Evolutionary conservation across 2,888 invertebrate genomes (phyloP).

Genomic region (Papilio elwesi): DNA sequence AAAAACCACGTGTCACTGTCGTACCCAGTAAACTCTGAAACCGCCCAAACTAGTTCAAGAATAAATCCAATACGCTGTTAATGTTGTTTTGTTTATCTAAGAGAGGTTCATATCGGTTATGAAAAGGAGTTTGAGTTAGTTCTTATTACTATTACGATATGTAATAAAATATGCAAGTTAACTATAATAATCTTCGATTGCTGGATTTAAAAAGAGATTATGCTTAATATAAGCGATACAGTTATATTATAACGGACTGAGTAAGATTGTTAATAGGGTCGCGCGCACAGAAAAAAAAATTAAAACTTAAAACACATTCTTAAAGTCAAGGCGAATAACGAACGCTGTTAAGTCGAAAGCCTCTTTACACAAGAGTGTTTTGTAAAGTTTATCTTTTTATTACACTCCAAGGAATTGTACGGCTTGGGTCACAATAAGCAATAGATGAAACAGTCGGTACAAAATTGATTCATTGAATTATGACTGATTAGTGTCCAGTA

Average conservation of each 20-base stretch:
- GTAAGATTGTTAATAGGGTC: constrained; percentile 39
- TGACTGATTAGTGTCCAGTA: constrained; percentile 45
- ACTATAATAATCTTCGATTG: constrained; percentile 9
- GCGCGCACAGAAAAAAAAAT: constrained; percentile 32
- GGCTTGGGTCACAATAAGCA: constrained; percentile 44
- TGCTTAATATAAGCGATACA: constrained; percentile 36
- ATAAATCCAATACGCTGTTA: not conserved
- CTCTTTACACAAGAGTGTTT: constrained; percentile 50
- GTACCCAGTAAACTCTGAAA: too few relatives aligned
- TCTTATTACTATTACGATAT: not conserved
- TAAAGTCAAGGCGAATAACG: constrained; percentile 35
- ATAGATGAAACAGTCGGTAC: constrained; percentile 54
- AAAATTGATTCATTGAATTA: constrained; percentile 46
- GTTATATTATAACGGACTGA: constrained; percentile 38
- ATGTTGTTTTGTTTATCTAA: not conserved
- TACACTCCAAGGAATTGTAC: constrained; percentile 40
- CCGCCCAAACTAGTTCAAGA: too few relatives aligned
- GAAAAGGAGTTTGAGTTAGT: constrained; percentile 3
- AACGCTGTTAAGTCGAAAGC: constrained; percentile 35
- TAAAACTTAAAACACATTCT: constrained; percentile 30
- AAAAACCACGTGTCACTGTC: too few relatives aligned
- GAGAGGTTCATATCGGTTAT: not conserved
- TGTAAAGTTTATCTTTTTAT: constrained; percentile 53
- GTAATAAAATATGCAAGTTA: constrained; percentile 15
- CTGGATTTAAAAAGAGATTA: constrained; percentile 29